phyloP scores from a whole-genome alignment of 1,140 invertebrate genomes.

The Samia ricini region DNA sequence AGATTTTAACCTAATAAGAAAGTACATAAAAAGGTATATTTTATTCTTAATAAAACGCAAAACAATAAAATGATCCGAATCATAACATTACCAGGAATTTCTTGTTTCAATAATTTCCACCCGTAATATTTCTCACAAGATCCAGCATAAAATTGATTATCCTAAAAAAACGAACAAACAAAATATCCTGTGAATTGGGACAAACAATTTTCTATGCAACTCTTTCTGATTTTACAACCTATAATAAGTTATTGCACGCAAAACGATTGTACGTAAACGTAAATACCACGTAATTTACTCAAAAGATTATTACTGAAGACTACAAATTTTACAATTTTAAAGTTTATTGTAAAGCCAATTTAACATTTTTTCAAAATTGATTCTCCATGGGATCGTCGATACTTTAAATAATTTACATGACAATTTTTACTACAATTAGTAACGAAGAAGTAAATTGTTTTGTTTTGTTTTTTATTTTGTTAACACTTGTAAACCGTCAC shows the following conservation, averaged over 20 bases:
- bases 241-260: neutral
- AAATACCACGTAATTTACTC: neutral
- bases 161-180: neutral
- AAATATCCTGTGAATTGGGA: neutral
- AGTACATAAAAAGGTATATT: too few relatives aligned
- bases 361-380: slow-evolving; percentile 6
- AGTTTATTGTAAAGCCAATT: neutral
- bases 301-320: neutral
- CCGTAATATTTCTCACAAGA: neutral
- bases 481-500: too few relatives aligned
- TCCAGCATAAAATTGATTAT: neutral
- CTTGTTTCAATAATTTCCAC: neutral
- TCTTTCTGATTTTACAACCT: neutral
- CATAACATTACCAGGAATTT: too few relatives aligned
- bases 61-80: too few relatives aligned
- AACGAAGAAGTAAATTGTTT: neutral
- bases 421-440: slow-evolving; percentile 3
- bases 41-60: too few relatives aligned
- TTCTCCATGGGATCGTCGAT: slow-evolving; percentile 10
- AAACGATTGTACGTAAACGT: neutral
- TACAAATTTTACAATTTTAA: neutral
- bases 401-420: slow-evolving; percentile 14
- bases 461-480: neutral
- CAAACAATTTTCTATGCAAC: neutral
- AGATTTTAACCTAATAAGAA: too few relatives aligned